Evolutionary conservation across 1,140 invertebrate genomes (phyloP), one percentile per base, ranked within the genome.

Genomic region (Anoplophora glabripennis): DNA sequence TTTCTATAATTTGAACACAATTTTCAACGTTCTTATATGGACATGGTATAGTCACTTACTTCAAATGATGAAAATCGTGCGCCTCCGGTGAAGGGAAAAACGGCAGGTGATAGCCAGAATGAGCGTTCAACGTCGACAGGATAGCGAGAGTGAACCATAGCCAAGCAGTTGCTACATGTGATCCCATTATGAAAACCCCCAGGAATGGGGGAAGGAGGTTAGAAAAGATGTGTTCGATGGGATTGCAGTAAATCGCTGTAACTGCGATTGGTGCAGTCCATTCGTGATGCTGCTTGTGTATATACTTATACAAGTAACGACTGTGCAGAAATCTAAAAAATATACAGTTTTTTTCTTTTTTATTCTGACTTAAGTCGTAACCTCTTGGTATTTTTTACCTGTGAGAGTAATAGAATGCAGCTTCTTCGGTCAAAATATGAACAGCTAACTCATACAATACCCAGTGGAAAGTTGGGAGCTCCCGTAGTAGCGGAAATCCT

Each of bases 41-140:
- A n/a, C 7, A 37, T n/a, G 8, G 8, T n/a, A 18, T 46, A n/a
- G 8, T 40, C 14, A 77, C 81, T 81, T 77, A 92, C 91, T 92
- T 92, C 37, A 90, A 77, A 75, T 95, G 93, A 76, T 95, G 93
- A 75, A 89, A 94, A 77, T 94, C 93, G 71, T 95, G 93, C 1
- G 89, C 88, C 77, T 94, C 91, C n/a, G 92, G 90, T 18, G 90
- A 93, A 7, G 90, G 89, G 68, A 94, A 86, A 68, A 94, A 89
- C 0, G 93, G 93, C 65, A 94, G 79, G 77, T 95, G 92, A 69
- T 94, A 94, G 5, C 93, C 93, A 44, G 88, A 91, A 71, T 95
- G 93, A 12, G 90, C 85, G 68, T 93, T 91, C 5, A 93, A 81
- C 0, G 92, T 94, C 3, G 87, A 89, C 8, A 92, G 70, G 56